These are phyloP conservation scores for Hycleus phaleratus DNA, from an alignment of 1,140 invertebrate genomes.

Conservation along the genomic window DNA sequence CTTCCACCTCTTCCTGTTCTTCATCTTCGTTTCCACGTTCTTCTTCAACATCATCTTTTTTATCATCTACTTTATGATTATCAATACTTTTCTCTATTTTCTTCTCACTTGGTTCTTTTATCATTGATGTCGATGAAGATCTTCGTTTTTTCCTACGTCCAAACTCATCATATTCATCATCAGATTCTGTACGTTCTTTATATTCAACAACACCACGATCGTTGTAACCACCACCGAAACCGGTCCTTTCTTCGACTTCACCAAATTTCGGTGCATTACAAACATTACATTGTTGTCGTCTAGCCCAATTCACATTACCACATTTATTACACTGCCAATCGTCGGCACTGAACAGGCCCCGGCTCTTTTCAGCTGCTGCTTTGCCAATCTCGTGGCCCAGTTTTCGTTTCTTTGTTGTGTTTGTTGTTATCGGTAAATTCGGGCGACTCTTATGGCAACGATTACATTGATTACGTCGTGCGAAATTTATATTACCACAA, in stretches of 20 bases:
- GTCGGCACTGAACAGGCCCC: conserved; percentile 96
- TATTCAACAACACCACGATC: conserved; percentile 91
- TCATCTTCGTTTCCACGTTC: conserved; percentile 40
- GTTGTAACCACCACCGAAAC: conserved; percentile 86
- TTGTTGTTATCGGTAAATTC: conserved; percentile 36
- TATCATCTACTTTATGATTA: conserved; percentile 23
- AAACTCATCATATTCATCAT: conserved; percentile 95
- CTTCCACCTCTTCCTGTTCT: conserved; percentile 44
- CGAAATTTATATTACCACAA: conserved; percentile 94
- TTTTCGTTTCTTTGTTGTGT: conserved; percentile 67
- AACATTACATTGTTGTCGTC: conserved; percentile 94
- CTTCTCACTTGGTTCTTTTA: not conserved
- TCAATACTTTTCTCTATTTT: conserved; percentile 15
- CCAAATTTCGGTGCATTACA: conserved; percentile 97
- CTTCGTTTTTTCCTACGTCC: conserved; percentile 78
- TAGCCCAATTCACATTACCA: conserved; percentile 99
- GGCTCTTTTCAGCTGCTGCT: conserved; percentile 94
- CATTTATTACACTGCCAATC: conserved; percentile 99
- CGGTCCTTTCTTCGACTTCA: conserved; percentile 74
- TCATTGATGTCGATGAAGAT: conserved; percentile 39
- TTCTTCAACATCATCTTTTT: conserved; percentile 18
- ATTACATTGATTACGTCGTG: conserved; percentile 81
- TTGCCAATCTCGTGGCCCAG: conserved; percentile 96
- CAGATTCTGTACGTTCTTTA: conserved; percentile 74
- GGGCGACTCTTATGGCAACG: conserved; percentile 70